Base-by-base conservation (phyloP, 2,888 invertebrate genomes). In the Euplagia quadripunctaria region DNA sequence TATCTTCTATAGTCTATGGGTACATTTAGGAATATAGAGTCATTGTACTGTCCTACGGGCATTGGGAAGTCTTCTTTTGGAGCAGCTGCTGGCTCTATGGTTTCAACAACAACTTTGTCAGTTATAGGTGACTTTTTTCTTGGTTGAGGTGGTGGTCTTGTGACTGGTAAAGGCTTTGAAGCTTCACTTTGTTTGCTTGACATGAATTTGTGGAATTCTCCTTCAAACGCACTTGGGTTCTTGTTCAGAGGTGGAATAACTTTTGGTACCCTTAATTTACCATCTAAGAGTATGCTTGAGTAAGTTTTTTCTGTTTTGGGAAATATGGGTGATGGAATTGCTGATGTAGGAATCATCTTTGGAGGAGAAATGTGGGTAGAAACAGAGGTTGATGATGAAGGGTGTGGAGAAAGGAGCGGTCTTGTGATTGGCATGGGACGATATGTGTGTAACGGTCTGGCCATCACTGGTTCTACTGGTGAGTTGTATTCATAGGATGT, bases 191-290 rank as follows among this genome's bases (percentile, higher is more conserved):
- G 68, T 9, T 73, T 64, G 4, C 17, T 77, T 3, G 82, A 73
- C 94, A 95, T 94, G 71, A 96, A 96, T 77, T 94, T 95, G 70
- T 93, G 90, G 78, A 94, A 96, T 79, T 95, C 96, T 0, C 90
- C 89, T 76, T 94, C 91, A 68, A 94, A 96, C 0, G 95, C 94
- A n/a, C 89, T 94, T 0, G 94, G 94, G 58, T 93, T 92, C 76
- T 94, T 95, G 73, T 94, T 93, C 0, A 94, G 81, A 0, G 94
- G 94, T 31, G 88, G 86, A 4, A 94, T 68, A 0, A 87, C 79
- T 58, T 90, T 88, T 0, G 94, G 91, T 46, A 92, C 88, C 51
- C 92, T 78, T 43, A 86, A 75, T 43, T 72, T 89, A 0, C 87
- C 68, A 20, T 92, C 90, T 73, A 74, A 85, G 65, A 78, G 70